Percentiles rank a stretch among this genome's conserved stretches.
phyloP scores from a whole-genome alignment of 2,797 vertebrate genomes.

The Urosaurus nigricauda region DNA sequence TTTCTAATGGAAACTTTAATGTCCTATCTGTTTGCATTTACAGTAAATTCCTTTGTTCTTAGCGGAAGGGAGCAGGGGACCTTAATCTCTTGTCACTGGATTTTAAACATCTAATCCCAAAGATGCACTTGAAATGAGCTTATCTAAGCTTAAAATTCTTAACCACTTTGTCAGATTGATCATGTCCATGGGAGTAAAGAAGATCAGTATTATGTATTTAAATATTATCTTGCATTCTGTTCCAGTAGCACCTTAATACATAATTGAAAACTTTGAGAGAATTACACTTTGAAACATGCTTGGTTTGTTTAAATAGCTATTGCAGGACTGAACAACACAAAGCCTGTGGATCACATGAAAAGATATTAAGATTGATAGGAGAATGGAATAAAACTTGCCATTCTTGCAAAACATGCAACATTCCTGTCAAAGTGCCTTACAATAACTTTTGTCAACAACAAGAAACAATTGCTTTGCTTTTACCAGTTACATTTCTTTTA shows the following conservation, averaged over 20 bases:
- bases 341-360: neutral
- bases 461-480: too few relatives aligned
- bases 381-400: too few relatives aligned
- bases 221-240: slow-evolving; percentile 20
- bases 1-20: slow-evolving; percentile 3
- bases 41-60: slow-evolving; percentile 18
- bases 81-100: slow-evolving; percentile 13
- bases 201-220: slow-evolving; percentile 11
- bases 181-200: slow-evolving; percentile 47
- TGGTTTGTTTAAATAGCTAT: neutral
- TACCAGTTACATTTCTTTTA: too few relatives aligned
- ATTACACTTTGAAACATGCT: neutral
- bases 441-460: too few relatives aligned
- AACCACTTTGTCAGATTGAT: slow-evolving; percentile 40
- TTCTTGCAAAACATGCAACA: too few relatives aligned
- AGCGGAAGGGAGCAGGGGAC: neutral
- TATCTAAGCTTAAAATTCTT: neutral
- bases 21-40: neutral
- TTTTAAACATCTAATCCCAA: slow-evolving; percentile 33
- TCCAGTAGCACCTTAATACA: slow-evolving; percentile 38
- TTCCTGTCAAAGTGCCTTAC: too few relatives aligned
- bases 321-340: neutral
- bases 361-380: too few relatives aligned
- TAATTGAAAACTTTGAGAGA: slow-evolving; percentile 8
- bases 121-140: slow-evolving; percentile 24